Evolutionary conservation across 1,140 invertebrate species (phyloP).

Genomic region (Diachasmimorpha longicaudata): DNA sequence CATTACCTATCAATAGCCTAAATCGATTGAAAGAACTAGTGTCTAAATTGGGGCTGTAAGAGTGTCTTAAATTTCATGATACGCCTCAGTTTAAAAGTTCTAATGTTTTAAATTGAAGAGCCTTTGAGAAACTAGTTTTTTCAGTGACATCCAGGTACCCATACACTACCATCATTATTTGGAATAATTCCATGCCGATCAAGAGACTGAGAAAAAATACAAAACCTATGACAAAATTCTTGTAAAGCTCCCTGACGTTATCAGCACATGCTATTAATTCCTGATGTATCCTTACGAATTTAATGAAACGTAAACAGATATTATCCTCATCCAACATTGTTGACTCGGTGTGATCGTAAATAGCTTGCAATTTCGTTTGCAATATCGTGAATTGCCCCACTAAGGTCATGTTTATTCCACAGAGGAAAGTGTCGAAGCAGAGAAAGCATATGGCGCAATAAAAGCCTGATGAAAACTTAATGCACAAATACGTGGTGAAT

Average conservation of each 20-base stretch:
- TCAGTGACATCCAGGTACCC: too few relatives aligned
- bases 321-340: neutral
- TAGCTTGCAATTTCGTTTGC: neutral
- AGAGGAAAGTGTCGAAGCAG: neutral
- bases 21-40: too few relatives aligned
- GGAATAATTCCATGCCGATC: neutral
- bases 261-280: neutral
- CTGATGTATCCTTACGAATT: neutral
- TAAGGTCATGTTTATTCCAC: slow-evolving; percentile 25
- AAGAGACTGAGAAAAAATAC: neutral
- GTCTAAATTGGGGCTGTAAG: too few relatives aligned
- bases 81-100: too few relatives aligned
- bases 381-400: slow-evolving; percentile 40
- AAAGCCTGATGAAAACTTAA: neutral
- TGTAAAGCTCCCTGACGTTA: neutral
- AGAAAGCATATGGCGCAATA: neutral
- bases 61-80: too few relatives aligned
- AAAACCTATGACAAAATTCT: neutral
- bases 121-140: too few relatives aligned
- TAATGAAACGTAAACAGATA: neutral
- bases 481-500: neutral
- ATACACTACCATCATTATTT: neutral
- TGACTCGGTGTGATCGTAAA: neutral
- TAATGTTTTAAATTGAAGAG: too few relatives aligned
- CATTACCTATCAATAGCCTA: too few relatives aligned